Percentiles rank a stretch among this genome's conserved stretches.
Evolutionary conservation across 2,797 vertebrate species (phyloP).

Genomic region (Mormyrus hasselquistii): DNA sequence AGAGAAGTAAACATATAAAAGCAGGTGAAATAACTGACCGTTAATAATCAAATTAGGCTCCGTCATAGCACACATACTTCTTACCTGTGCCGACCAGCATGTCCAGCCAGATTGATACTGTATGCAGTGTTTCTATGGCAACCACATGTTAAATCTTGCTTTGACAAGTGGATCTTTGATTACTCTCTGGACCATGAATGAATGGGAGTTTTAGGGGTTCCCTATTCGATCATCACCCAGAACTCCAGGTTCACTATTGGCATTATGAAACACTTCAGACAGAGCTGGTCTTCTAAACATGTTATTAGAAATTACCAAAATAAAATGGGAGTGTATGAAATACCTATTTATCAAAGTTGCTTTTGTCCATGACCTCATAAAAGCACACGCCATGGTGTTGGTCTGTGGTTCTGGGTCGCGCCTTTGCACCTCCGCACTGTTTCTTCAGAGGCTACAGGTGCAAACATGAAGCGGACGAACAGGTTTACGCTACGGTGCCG

Average conservation of each 20-base stretch:
- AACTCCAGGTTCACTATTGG: background rate
- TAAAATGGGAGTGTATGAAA: slow-evolving; percentile 12
- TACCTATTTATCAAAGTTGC: background rate
- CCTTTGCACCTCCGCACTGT: background rate
- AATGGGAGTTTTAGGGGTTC: background rate
- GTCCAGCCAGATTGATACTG: background rate
- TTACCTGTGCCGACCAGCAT: background rate
- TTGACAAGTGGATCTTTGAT: background rate
- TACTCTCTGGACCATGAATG: background rate
- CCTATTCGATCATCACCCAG: background rate
- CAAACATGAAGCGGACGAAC: background rate
- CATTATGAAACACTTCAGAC: background rate
- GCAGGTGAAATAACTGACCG: background rate
- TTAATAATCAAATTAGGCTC: background rate
- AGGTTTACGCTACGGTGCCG: background rate
- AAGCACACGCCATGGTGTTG: background rate
- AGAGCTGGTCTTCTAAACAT: background rate
- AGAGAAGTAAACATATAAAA: background rate
- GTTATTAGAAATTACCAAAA: slow-evolving; percentile 1
- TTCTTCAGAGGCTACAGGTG: background rate
- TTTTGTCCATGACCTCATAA: background rate
- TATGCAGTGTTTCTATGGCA: background rate
- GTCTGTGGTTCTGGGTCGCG: background rate
- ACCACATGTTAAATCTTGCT: background rate
- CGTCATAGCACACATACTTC: background rate